Base-by-base conservation (phyloP, 2,113 vertebrate species). In the Antigone vipio region DNA sequence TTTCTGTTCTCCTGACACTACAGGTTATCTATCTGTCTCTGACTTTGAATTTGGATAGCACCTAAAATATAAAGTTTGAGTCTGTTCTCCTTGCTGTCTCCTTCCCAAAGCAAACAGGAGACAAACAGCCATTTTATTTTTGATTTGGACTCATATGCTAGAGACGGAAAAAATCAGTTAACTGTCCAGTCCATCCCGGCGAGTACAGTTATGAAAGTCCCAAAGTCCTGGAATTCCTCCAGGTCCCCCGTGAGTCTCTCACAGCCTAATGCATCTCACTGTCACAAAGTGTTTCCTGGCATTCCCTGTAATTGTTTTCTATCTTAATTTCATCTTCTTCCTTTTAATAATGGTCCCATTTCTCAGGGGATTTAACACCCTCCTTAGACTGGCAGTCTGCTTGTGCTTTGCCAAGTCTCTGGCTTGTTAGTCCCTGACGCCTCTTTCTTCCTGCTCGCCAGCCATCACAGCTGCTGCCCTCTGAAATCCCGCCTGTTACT, bases 381-480 rank as follows among this genome's bases (percentile, higher is more conserved):
- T 93, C 68, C 64, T 58, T 66, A 77, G 86, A 64, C 53, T 35
- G 42, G 69, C n/a, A 64, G 85, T 29, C 92, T 75, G 63, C 56
- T 24, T 86, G 21, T 50, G 79, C 85, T 86, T 83, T 93, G 90
- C 85, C 63, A 93, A 63, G 63, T 82, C 66, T 87, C 72, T 93
- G 47, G 7, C 62, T 95, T 92, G 62, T 63, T 91, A 79, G 93
- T 93, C 94, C 77, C 71, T 91, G 82, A 68, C 4, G 6, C 74
- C 40, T 95, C 69, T 75, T 91, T 79, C 89, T 85, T 93, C 85
- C 50, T 64, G 24, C 73, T 91, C 86, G 62, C 72, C 88, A 66
- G 75, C 78, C 72, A 84, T 75, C 93, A 59, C 82, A 94, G 82
- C 93, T 92, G 82, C 82, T 94, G 59, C 83, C 83, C 85, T 72